phyloP scores from a whole-genome alignment of 2,797 vertebrate species.

The Rhinoraja longicauda region DNA sequence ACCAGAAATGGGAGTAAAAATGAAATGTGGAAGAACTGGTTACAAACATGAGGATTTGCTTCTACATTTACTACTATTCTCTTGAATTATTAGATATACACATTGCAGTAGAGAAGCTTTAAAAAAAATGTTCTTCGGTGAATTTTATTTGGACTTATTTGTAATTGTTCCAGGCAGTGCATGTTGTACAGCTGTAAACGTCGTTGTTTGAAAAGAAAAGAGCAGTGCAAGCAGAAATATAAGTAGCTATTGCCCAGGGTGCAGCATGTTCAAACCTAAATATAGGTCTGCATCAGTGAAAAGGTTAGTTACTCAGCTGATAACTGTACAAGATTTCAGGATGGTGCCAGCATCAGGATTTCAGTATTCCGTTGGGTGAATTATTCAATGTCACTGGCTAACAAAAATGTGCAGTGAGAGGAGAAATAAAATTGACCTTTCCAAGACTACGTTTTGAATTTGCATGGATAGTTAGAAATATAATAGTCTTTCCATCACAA shows the following conservation, averaged over 20 bases:
- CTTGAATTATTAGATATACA: background rate
- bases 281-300: constrained; percentile 19
- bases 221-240: constrained; percentile 13
- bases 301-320: background rate
- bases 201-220: background rate
- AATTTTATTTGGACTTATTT: background rate
- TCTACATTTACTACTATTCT: background rate
- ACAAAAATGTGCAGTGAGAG: background rate
- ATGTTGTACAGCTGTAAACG: background rate
- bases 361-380: background rate
- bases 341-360: background rate
- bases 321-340: background rate
- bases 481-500: background rate
- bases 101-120: background rate
- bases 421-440: background rate
- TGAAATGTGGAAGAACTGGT: no score
- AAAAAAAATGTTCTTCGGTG: background rate
- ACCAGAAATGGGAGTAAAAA: background rate
- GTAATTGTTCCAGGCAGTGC: background rate
- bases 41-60: no score
- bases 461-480: background rate
- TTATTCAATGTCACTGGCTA: background rate
- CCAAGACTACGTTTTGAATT: background rate
- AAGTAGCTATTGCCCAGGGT: background rate
- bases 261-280: constrained; percentile 28